These are phyloP conservation scores for Leucosticte australis DNA, from an alignment of 2,113 vertebrate genomes.

Conservation along the genomic window DNA sequence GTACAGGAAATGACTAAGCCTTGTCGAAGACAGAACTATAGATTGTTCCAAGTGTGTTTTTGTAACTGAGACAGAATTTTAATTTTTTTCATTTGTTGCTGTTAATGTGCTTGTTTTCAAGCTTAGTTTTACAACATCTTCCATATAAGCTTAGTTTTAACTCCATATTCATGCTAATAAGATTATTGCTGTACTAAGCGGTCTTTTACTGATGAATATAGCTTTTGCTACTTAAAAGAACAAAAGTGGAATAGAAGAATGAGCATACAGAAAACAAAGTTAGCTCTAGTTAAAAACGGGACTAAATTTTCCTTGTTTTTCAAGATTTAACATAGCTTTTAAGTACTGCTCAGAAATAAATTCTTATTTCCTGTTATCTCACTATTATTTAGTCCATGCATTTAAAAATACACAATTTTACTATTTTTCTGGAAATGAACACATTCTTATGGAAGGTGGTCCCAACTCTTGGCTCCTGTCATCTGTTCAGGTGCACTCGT, in stretches of 20 bases:
- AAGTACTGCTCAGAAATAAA: not conserved
- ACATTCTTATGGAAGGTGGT: not conserved
- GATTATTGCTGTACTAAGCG: not conserved
- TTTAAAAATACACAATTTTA: not conserved
- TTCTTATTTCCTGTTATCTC: not conserved
- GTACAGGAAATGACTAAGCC: not conserved
- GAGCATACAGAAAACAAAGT: not conserved
- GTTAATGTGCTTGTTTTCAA: not conserved
- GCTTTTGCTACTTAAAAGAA: not conserved
- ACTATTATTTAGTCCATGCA: not conserved
- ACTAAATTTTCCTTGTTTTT: not conserved
- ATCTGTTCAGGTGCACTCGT: rapidly evolving
- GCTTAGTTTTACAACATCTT: not conserved
- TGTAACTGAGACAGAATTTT: not conserved
- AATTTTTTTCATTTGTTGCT: not conserved
- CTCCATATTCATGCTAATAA: not conserved
- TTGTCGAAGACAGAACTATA: not conserved
- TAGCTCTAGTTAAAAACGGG: not conserved
- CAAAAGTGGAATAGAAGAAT: not conserved
- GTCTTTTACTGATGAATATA: not conserved
- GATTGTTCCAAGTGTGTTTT: not conserved
- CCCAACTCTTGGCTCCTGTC: not conserved
- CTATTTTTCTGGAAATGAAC: not conserved
- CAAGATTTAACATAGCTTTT: not conserved
- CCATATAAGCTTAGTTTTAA: not conserved